phyloP scores from a whole-genome alignment of 2,888 invertebrate species.

The Oscheius myriophilus region DNA sequence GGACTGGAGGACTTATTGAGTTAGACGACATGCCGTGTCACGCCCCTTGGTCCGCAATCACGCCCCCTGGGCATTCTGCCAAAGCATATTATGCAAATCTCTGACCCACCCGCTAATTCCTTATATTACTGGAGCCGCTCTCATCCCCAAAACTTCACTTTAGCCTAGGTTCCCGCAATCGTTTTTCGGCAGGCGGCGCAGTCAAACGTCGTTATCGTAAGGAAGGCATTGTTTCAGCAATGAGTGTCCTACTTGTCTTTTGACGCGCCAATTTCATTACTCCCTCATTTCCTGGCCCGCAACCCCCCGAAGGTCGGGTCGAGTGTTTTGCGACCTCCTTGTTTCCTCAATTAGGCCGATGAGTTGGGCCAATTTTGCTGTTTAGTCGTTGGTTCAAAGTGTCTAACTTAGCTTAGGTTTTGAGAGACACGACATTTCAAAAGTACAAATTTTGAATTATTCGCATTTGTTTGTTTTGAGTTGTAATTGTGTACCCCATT shows the following conservation, averaged over 20 bases:
- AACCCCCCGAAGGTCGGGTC: conserved; percentile 24
- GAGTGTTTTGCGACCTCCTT: conserved; percentile 24
- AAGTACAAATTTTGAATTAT: too few relatives aligned
- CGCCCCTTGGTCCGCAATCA: conserved; percentile 45
- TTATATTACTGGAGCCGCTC: conserved; percentile 28
- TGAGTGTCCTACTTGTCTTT: conserved; percentile 19
- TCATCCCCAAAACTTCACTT: conserved; percentile 7
- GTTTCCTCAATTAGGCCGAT: conserved; percentile 14
- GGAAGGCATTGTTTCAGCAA: conserved; percentile 21
- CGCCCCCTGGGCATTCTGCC: conserved; percentile 49
- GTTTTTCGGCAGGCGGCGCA: not conserved
- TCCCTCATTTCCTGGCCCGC: conserved; percentile 25
- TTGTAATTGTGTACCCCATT: too few relatives aligned
- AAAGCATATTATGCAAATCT: conserved; percentile 61
- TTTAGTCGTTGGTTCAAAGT: too few relatives aligned
- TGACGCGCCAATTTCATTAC: conserved; percentile 32
- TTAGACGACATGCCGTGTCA: conserved; percentile 28
- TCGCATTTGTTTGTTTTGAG: too few relatives aligned
- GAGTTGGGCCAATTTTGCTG: conserved; percentile 21
- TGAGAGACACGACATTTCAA: too few relatives aligned
- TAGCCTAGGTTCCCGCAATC: conserved; percentile 2
- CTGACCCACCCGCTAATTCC: conserved; percentile 39
- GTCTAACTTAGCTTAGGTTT: too few relatives aligned
- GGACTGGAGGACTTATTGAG: conserved; percentile 33
- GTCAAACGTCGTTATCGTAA: conserved; percentile 25